Conservation (phyloP, 2,113 vertebrate species). For the Furnarius figulus region DNA sequence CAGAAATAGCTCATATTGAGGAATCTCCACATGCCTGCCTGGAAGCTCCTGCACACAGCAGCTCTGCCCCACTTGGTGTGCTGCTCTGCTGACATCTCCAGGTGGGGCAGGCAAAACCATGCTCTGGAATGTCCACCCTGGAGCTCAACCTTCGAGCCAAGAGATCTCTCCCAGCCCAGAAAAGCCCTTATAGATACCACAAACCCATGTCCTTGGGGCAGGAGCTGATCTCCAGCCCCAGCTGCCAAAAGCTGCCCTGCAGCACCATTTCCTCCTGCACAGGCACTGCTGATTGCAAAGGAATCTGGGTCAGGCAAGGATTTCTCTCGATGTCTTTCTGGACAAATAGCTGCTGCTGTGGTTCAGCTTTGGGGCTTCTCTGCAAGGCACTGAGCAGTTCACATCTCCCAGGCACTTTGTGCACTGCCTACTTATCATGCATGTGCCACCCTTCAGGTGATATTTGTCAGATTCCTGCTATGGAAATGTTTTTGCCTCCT, state of each 20-base stretch:
- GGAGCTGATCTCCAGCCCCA: background rate
- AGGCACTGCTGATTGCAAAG: background rate
- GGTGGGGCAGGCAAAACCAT: background rate
- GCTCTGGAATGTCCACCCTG: background rate
- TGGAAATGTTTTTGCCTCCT: constrained; percentile 53
- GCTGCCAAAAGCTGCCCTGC: background rate
- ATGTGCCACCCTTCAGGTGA: constrained; percentile 39
- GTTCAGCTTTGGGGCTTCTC: background rate
- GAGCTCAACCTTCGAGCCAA: background rate
- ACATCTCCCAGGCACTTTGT: background rate
- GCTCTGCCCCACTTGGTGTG: background rate
- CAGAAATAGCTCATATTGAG: background rate
- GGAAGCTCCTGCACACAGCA: background rate
- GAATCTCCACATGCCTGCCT: background rate
- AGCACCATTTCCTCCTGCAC: background rate
- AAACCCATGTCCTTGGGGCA: background rate
- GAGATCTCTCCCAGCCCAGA: background rate
- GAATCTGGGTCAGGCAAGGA: background rate
- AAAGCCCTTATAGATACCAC: background rate
- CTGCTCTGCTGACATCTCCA: background rate
- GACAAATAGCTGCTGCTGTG: background rate
- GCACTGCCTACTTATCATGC: background rate
- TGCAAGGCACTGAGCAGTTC: background rate
- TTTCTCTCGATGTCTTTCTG: background rate
- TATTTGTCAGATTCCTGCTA: constrained; percentile 21